These are phyloP conservation scores for Epinotia ramella DNA, from an alignment of 2,888 invertebrate species.

Conservation along the genomic window DNA sequence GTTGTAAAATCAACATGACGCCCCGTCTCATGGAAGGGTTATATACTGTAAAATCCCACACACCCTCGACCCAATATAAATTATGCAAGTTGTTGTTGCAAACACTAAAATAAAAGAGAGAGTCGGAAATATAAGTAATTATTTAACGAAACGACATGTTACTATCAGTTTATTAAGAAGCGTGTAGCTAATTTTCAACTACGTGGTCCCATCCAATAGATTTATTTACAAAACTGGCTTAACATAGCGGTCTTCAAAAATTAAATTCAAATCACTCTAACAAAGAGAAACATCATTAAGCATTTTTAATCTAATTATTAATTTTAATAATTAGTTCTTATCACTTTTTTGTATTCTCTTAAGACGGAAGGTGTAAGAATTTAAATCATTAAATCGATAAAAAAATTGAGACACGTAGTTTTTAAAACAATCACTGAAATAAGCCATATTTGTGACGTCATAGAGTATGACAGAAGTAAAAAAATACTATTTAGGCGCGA, in stretches of 20 bases:
- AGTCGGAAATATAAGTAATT: too few species aligned
- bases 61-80: too few species aligned
- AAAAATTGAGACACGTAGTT: constrained; percentile 28
- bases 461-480: constrained; percentile 8
- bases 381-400: constrained; percentile 2
- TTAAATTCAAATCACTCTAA: not conserved
- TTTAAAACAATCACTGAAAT: constrained; percentile 10
- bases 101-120: too few species aligned
- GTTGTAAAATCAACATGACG: too few species aligned
- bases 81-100: too few species aligned
- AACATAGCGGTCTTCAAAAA: not conserved
- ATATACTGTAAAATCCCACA: too few species aligned
- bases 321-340: not conserved
- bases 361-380: not conserved
- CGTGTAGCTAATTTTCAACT: constrained; percentile 21
- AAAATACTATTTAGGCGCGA: constrained; percentile 1
- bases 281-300: not conserved
- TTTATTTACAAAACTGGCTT: constrained; percentile 13
- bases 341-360: not conserved
- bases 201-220: constrained; percentile 38
- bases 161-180: not conserved
- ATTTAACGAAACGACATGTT: too few species aligned
- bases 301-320: not conserved
- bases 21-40: too few species aligned
- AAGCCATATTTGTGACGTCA: constrained; percentile 9